phyloP scores from a whole-genome alignment of 2,797 vertebrate genomes.

The Sebastes aleutianus region DNA sequence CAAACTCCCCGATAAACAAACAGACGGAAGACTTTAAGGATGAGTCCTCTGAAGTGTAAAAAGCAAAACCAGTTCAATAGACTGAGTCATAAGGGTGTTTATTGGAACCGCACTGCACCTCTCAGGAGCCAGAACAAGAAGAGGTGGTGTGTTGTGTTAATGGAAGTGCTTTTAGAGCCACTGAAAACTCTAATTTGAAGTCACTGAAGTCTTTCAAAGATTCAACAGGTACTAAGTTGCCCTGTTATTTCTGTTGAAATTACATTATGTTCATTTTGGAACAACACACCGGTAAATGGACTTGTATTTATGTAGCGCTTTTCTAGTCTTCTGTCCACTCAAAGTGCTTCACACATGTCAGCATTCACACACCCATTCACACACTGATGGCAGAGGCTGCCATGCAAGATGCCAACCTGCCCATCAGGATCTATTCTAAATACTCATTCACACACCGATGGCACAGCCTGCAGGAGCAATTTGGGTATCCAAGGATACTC shows the following conservation, averaged over 20 bases:
- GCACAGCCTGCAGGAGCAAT: no score
- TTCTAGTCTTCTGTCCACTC: no score
- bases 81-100: background rate
- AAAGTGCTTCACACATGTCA: no score
- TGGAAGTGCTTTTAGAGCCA: background rate
- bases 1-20: slow-evolving; percentile 11
- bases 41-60: slow-evolving; percentile 15
- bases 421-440: no score
- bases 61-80: background rate
- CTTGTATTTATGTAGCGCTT: no score
- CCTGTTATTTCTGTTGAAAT: background rate
- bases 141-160: background rate
- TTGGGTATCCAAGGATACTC: no score
- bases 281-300: background rate
- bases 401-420: no score
- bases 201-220: background rate
- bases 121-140: background rate
- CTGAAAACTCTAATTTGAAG: background rate
- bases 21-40: background rate
- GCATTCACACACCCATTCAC: no score
- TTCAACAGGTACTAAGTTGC: background rate
- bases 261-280: background rate
- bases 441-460: no score
- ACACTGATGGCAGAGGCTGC: no score
- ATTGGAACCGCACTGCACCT: background rate